Evolutionary conservation across 2,113 vertebrate species (phyloP), one percentile per base, ranked within the genome.

Genomic region (Muntiacus reevesi): DNA sequence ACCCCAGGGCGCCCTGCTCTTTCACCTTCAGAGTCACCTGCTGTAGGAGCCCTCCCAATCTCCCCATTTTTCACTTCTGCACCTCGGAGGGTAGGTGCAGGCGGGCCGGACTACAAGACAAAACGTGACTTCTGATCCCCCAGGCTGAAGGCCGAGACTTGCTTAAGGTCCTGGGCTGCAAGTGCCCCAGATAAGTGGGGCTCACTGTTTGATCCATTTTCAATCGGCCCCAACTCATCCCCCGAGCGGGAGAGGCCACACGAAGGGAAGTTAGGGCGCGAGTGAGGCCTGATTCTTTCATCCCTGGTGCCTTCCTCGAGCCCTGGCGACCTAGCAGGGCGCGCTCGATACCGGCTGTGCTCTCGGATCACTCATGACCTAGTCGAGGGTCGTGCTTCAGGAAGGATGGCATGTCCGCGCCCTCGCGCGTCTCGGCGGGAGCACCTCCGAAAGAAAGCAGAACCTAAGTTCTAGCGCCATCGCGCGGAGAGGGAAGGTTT

Each of bases 401-500:
- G 25, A 47, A n/a, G 57, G 55, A 1, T 36, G 2, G 59, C 6
- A 15, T 2, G 60, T 40, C 71, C n/a, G 71, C 60, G 27, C 78
- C 43, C 54, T 60, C 43, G 25, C 16, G 1, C 13, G 3, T 25
- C 45, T 27, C 5, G 9, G 74, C 64, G 5, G 0, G 0, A 55
- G 40, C 81, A 11, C 9, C 78, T 83, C 23, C 15, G 1, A 33
- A 88, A 36, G 47, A 89, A 88, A 7, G 59, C 54, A 23, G 78
- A 88, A 47, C 67, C 81, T 27, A 57, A 23, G 55, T 43, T 83
- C 71, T 96, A 96, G 98, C 98, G 98, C 95, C 98, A 93, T 17
- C 97, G 74, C 76, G 97, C 82, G 97, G 97, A 78, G 40, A 96
- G 78, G 76, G 50, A 21, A 67, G 30, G 50, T 28, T 86, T 30